Evolutionary conservation across 1,140 invertebrate species (phyloP).

Genomic region (Drosophila jambulina): DNA sequence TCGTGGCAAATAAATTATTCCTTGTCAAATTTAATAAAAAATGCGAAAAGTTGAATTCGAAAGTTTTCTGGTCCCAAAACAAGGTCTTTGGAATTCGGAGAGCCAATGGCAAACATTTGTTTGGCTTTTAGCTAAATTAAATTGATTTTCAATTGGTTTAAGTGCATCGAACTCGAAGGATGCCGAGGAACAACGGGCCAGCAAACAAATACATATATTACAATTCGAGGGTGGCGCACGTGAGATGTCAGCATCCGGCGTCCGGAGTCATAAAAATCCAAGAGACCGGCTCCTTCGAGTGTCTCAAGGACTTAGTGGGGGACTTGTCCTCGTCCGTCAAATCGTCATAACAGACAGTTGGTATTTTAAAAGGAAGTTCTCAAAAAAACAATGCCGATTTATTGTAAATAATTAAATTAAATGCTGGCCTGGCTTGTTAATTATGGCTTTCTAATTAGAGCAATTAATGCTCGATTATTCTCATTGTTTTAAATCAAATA

Average conservation of each 20-base stretch:
- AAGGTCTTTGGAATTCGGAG: constrained; percentile 31
- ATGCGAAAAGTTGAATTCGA: constrained; percentile 43
- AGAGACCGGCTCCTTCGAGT: neutral
- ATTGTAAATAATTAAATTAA: neutral
- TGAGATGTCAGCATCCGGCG: constrained; percentile 25
- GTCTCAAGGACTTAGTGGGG: neutral
- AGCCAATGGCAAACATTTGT: constrained; percentile 62
- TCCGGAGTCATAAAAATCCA: constrained; percentile 23
- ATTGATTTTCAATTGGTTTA: constrained; percentile 78
- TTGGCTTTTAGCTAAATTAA: constrained; percentile 79
- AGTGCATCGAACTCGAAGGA: constrained; percentile 53
- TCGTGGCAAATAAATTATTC: constrained; percentile 66
- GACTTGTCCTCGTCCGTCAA: constrained; percentile 4
- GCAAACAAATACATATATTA: constrained; percentile 1
- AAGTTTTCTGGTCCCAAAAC: constrained; percentile 45
- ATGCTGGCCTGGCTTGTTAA: neutral
- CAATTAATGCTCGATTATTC: too few species aligned
- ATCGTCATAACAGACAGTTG: constrained; percentile 8
- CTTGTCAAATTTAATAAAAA: constrained; percentile 73
- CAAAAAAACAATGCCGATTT: too few species aligned
- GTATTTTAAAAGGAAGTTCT: too few species aligned
- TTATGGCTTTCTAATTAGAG: neutral
- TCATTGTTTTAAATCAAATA: neutral
- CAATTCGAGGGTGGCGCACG: constrained; percentile 20
- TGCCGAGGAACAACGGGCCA: constrained; percentile 4